Conservation (phyloP, 2,888 invertebrate species). For the Stegophylla sp. region DNA sequence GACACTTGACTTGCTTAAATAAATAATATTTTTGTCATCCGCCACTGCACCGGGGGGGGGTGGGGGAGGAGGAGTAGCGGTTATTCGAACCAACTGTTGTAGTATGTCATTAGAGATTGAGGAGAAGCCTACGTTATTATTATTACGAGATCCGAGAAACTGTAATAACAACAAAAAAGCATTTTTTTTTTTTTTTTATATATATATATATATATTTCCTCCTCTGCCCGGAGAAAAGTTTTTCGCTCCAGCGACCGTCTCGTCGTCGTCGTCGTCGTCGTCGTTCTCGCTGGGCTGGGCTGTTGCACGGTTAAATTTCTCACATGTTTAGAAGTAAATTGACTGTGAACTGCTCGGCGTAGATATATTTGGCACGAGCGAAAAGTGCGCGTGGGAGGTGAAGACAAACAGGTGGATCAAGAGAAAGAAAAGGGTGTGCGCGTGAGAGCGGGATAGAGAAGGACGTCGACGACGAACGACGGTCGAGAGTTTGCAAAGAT, state of each 20-base stretch:
- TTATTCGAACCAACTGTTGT: neutral
- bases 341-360: constrained; percentile 32
- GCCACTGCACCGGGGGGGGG: too few species aligned
- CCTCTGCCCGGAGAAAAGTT: neutral
- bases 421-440: neutral
- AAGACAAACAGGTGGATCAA: neutral
- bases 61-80: too few species aligned
- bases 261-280: neutral
- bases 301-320: constrained; percentile 29
- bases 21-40: neutral
- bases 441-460: too few species aligned
- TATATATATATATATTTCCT: too few species aligned
- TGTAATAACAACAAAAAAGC: neutral
- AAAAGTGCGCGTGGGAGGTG: neutral
- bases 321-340: constrained; percentile 40
- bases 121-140: neutral
- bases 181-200: too few species aligned
- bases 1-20: neutral
- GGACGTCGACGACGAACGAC: neutral
- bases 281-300: neutral
- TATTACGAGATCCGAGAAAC: neutral
- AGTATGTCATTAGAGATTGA: neutral
- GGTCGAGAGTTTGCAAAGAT: constrained; percentile 5
- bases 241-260: constrained; percentile 20
- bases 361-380: constrained; percentile 3